Conservation (phyloP, 1,140 invertebrate species). For the Archivesica marissinica region DNA sequence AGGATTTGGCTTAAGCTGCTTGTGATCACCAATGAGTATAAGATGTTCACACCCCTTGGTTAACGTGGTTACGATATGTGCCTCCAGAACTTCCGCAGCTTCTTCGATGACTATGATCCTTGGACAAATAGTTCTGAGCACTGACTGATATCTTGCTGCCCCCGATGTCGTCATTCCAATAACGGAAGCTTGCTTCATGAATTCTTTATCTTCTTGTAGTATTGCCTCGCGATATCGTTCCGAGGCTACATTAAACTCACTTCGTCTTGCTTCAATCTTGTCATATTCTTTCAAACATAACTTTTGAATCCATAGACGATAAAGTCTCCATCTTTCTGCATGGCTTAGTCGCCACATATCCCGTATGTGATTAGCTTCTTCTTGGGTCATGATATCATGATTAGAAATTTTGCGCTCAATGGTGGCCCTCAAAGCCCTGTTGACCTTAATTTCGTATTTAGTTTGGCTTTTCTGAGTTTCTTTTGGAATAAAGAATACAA, state of each 20-base stretch:
- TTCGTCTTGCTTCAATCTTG: constrained; percentile 41
- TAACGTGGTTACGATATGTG: constrained; percentile 83
- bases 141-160: constrained; percentile 73
- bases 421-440: neutral
- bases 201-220: constrained; percentile 68
- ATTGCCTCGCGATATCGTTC: constrained; percentile 63
- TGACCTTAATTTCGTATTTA: neutral
- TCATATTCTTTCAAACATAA: constrained; percentile 56
- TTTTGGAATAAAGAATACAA: neutral
- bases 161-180: constrained; percentile 82
- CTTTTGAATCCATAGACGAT: constrained; percentile 74
- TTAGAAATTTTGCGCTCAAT: neutral
- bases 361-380: constrained; percentile 46
- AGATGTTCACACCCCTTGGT: constrained; percentile 90
- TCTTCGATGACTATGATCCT: constrained; percentile 80
- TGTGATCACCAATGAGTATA: constrained; percentile 92
- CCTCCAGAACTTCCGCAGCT: constrained; percentile 81
- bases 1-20: constrained; percentile 84
- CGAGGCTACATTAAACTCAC: constrained; percentile 59
- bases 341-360: constrained; percentile 76
- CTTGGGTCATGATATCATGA: constrained; percentile 50
- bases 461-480: neutral
- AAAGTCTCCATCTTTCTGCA: constrained; percentile 77
- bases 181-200: constrained; percentile 75
- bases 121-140: constrained; percentile 71